These are phyloP conservation scores for Coenonympha glycerion DNA, from an alignment of 2,888 invertebrate genomes.

Conservation along the genomic window DNA sequence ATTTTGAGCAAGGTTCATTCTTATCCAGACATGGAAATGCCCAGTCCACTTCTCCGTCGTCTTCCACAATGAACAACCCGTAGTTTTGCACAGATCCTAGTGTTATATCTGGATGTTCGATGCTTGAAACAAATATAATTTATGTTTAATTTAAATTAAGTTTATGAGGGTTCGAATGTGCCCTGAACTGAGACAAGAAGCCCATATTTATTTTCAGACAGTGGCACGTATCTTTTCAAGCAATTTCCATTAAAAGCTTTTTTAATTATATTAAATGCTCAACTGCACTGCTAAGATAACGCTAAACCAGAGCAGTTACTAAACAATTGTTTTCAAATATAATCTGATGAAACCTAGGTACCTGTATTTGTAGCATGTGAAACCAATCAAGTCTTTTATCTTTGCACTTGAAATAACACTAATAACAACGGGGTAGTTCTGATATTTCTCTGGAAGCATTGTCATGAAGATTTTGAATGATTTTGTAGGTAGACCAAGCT, in stretches of 20 bases:
- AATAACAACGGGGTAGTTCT: conserved; percentile 88
- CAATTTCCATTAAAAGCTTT: no score
- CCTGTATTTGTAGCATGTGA: conserved; percentile 92
- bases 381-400: conserved; percentile 92
- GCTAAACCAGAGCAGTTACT: no score
- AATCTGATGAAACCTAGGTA: conserved; percentile 31
- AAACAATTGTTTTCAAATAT: not conserved
- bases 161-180: no score
- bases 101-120: conserved; percentile 78
- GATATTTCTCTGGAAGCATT: conserved; percentile 86
- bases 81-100: conserved; percentile 82
- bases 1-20: conserved; percentile 92
- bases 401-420: conserved; percentile 89
- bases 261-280: no score
- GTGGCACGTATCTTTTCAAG: no score
- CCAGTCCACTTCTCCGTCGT: conserved; percentile 95
- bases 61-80: conserved; percentile 95
- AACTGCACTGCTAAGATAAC: no score
- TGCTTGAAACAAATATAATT: conserved; percentile 55
- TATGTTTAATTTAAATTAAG: no score
- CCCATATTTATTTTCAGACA: no score
- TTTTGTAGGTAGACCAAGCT: conserved; percentile 85
- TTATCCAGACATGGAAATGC: conserved; percentile 95
- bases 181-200: no score
- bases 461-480: conserved; percentile 93